Evolutionary conservation across 2,888 invertebrate genomes (phyloP).

Genomic region (Agrotis segetum): DNA sequence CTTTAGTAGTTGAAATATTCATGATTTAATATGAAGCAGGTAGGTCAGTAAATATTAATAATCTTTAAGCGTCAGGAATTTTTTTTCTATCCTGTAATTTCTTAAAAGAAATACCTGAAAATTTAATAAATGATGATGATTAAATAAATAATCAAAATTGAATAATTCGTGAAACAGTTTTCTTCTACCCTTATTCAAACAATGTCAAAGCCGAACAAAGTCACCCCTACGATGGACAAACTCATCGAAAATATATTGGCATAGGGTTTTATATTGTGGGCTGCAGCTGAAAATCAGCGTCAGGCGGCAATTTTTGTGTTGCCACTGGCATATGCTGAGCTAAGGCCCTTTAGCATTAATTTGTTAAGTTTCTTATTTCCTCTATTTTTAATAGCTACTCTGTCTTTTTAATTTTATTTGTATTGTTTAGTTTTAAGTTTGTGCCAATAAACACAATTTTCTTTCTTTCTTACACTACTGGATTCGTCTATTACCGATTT

Average conservation of each 20-base stretch:
- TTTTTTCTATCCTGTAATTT: background rate
- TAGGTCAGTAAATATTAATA: background rate
- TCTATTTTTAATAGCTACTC: no score
- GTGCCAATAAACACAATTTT: no score
- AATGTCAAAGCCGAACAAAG: background rate
- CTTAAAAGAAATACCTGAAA: background rate
- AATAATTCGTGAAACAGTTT: background rate
- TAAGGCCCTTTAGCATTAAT: no score
- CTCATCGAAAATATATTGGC: background rate
- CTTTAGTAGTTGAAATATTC: background rate
- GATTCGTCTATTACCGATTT: background rate
- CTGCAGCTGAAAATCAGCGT: no score
- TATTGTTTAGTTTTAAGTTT: no score
- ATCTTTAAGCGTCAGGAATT: background rate
- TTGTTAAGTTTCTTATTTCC: no score
- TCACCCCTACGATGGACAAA: background rate
- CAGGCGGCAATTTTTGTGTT: no score
- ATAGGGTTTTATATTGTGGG: no score
- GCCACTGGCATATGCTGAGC: no score
- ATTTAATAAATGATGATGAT: no score
- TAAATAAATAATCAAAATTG: background rate
- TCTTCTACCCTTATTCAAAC: background rate
- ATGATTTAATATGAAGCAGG: background rate
- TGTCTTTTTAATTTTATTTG: no score
- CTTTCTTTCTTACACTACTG: no score